These are phyloP conservation scores for Agriopis leucophaearia DNA, from an alignment of 2,888 invertebrate genomes.

Conservation along the genomic window DNA sequence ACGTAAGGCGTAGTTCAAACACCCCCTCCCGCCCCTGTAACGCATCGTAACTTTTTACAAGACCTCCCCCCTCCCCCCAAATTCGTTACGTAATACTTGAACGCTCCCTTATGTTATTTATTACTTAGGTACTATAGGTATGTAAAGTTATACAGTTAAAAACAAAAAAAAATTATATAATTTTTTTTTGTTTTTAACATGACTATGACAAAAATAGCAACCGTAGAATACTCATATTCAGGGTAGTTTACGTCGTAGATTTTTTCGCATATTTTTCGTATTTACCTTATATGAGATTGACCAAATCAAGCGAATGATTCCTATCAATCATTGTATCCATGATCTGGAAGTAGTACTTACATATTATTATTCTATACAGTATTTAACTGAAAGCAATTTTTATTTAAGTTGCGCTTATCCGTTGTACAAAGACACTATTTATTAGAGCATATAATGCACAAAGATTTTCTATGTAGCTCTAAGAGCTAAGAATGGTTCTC, in stretches of 20 bases:
- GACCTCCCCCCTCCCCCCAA: too few species aligned
- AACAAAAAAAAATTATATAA: too few species aligned
- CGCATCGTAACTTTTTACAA: too few species aligned
- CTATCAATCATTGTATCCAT: neutral
- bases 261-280: neutral
- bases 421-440: conserved; percentile 25
- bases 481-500: neutral
- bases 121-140: neutral
- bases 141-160: neutral
- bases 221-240: neutral
- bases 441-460: conserved; percentile 44
- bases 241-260: neutral
- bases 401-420: neutral
- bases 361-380: neutral
- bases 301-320: neutral
- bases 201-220: neutral
- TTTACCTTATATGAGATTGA: neutral
- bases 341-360: conserved; percentile 1
- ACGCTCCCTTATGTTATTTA: neutral
- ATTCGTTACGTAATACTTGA: too few species aligned
- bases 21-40: too few species aligned
- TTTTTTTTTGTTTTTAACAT: too few species aligned
- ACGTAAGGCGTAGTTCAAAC: too few species aligned
- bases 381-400: neutral
- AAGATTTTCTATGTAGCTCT: conserved; percentile 20